These are phyloP conservation scores for Lepilemur septentrionalis DNA, from an alignment of 2,797 vertebrate species.

Conservation along the genomic window DNA sequence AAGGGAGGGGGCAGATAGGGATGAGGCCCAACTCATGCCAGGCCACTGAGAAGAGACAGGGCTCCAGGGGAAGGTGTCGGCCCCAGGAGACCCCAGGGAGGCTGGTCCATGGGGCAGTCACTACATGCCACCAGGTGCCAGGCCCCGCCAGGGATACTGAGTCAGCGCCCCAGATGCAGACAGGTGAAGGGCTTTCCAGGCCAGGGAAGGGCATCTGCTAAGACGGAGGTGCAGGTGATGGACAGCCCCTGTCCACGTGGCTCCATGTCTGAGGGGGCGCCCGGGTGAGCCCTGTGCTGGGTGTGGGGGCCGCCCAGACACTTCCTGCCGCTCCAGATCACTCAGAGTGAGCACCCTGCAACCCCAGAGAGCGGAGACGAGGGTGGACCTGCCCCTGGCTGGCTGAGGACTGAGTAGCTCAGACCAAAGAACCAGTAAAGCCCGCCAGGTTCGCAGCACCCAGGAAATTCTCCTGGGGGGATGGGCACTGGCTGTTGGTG, in stretches of 20 bases:
- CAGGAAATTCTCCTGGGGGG: background rate
- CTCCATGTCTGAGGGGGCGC: background rate
- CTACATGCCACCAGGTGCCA: rapidly evolving
- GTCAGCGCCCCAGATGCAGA: background rate
- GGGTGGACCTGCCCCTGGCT: no score
- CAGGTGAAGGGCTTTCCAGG: background rate
- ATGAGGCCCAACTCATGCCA: rapidly evolving
- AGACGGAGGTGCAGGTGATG: background rate
- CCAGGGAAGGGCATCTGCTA: background rate
- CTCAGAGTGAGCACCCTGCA: rapidly evolving
- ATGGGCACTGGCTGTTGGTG: no score
- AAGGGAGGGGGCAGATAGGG: background rate
- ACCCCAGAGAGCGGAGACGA: background rate
- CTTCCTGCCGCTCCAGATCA: background rate
- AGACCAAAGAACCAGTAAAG: background rate
- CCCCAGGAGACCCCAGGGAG: background rate
- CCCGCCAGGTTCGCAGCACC: background rate
- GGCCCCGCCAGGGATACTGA: rapidly evolving
- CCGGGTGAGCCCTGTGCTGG: background rate
- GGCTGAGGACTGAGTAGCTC: rapidly evolving
- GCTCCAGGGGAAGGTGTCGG: background rate
- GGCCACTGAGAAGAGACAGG: background rate
- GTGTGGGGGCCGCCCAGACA: background rate
- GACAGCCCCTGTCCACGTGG: no score
- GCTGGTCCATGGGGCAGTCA: rapidly evolving